Percentiles rank a stretch among this genome's conserved stretches.
These are phyloP conservation scores for Ceriagrion tenellum DNA, from an alignment of 2,888 invertebrate species.

Conservation along the genomic window DNA sequence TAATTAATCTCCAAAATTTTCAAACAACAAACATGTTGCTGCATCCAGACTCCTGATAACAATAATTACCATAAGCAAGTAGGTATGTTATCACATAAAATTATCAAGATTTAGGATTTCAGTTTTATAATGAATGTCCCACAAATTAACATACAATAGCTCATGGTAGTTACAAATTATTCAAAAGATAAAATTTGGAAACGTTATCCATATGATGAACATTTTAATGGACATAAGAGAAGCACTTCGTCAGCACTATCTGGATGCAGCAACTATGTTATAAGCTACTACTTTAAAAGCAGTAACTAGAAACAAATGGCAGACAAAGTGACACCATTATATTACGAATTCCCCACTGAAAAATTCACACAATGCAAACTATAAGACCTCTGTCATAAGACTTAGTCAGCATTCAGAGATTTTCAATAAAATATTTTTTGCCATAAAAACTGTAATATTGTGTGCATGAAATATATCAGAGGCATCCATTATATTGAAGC, in stretches of 20 bases:
- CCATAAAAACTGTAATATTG: constrained; percentile 48
- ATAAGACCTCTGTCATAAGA: constrained; percentile 48
- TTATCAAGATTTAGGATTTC: neutral
- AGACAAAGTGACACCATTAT: constrained; percentile 47
- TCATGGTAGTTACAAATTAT: neutral
- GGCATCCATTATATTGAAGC: constrained; percentile 63
- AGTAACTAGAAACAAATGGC: constrained; percentile 55
- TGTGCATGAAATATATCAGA: constrained; percentile 57
- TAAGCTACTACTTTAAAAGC: constrained; percentile 55
- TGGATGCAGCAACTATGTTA: constrained; percentile 55
- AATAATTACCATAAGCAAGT: neutral
- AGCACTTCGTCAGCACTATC: neutral
- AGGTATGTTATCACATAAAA: neutral
- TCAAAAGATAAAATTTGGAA: neutral
- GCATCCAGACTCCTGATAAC: constrained; percentile 47
- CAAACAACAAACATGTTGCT: constrained; percentile 61
- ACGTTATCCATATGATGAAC: neutral
- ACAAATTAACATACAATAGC: neutral
- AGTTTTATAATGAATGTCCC: neutral
- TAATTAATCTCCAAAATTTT: constrained; percentile 64
- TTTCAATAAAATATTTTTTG: constrained; percentile 23
- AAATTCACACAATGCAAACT: constrained; percentile 21
- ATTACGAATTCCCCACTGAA: constrained; percentile 58
- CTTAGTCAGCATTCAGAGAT: constrained; percentile 61
- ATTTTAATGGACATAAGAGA: neutral